These are phyloP conservation scores for Eustalomyia histrio DNA, from an alignment of 2,888 invertebrate genomes.

Conservation along the genomic window DNA sequence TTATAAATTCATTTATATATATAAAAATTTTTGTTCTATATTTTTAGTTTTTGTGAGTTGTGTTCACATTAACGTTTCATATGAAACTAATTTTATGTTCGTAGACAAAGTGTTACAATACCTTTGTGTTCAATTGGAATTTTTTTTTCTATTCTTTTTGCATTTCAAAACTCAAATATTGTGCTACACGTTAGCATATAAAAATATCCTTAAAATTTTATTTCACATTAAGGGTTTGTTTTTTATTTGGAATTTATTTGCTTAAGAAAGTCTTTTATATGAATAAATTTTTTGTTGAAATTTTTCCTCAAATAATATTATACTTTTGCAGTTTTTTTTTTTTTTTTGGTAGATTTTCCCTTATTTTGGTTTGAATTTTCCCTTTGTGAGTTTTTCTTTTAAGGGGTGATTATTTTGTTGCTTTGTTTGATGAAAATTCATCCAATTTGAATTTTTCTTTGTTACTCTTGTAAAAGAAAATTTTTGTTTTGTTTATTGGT, in stretches of 20 bases:
- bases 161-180: constrained; percentile 54
- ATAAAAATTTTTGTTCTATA: constrained; percentile 18
- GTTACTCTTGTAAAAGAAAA: constrained; percentile 11
- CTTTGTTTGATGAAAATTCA: constrained; percentile 10
- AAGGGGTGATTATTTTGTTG: constrained; percentile 45
- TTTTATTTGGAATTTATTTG: constrained; percentile 28
- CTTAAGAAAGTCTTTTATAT: not conserved
- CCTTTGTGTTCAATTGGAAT: constrained; percentile 35
- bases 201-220: constrained; percentile 20
- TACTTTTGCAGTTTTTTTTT: constrained; percentile 18
- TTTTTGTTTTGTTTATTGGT: not conserved
- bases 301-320: constrained; percentile 2
- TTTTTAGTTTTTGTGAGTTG: constrained; percentile 25
- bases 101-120: constrained; percentile 53
- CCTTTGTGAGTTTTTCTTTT: constrained; percentile 27
- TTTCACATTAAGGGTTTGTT: constrained; percentile 55
- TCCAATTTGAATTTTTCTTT: constrained; percentile 50
- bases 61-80: constrained; percentile 77
- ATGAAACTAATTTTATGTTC: constrained; percentile 75
- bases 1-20: constrained; percentile 34
- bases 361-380: constrained; percentile 41
- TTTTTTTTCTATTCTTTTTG: constrained; percentile 37
- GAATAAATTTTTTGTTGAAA: constrained; percentile 15
- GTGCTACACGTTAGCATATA: constrained; percentile 20
- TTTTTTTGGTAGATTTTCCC: constrained; percentile 45